Conservation (phyloP, 35 echinoderm and acorn worm species). For the Apostichopus japonicus region DNA sequence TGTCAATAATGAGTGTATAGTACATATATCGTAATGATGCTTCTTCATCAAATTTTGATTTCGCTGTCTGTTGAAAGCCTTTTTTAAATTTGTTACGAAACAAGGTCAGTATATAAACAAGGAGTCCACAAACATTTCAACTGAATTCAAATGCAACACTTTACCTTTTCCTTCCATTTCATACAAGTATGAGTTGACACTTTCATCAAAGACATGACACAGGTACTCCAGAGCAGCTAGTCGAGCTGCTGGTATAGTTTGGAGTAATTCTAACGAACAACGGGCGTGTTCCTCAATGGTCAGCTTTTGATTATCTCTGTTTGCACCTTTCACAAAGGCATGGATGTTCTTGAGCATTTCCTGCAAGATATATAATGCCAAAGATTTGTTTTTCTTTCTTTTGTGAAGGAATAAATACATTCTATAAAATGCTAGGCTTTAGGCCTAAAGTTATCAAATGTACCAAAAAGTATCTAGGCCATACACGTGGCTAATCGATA, state of each 20-base stretch:
- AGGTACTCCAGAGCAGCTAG: slow-evolving; percentile 87
- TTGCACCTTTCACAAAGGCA: slow-evolving; percentile 91
- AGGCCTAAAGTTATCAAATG: too few species aligned
- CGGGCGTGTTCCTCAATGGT: slow-evolving; percentile 93
- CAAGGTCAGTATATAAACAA: too few species aligned
- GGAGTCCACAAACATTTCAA: too few species aligned
- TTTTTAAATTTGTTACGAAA: too few species aligned
- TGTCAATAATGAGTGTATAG: background rate
- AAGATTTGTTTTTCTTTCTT: too few species aligned
- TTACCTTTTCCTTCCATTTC: slow-evolving; percentile 95
- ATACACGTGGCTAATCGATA: too few species aligned
- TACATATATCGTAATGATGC: too few species aligned
- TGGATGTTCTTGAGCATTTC: slow-evolving; percentile 79
- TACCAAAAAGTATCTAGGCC: too few species aligned
- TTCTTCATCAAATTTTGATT: too few species aligned
- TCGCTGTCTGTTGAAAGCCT: too few species aligned
- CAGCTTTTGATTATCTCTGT: slow-evolving; percentile 79
- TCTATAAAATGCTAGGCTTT: too few species aligned
- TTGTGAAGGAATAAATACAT: too few species aligned
- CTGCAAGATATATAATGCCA: slow-evolving; percentile 35
- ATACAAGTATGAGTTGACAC: slow-evolving; percentile 90
- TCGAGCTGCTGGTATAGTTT: slow-evolving; percentile 90
- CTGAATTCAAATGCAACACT: background rate
- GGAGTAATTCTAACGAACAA: slow-evolving; percentile 79
- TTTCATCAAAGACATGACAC: slow-evolving; percentile 97